Base-by-base conservation (phyloP, 2,113 vertebrate genomes). In the Pogona vitticeps region DNA sequence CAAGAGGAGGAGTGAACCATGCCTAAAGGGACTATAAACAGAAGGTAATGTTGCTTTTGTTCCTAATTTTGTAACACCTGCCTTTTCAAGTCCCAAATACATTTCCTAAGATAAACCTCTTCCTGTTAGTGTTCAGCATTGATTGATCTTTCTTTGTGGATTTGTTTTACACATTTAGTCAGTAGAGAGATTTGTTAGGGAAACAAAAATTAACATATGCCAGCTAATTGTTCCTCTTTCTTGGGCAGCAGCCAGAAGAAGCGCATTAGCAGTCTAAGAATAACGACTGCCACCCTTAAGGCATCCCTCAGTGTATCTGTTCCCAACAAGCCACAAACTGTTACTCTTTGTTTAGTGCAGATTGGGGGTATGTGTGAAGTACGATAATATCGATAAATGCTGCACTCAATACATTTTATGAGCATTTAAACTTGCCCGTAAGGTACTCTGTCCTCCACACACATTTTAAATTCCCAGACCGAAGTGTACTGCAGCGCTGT, bases 161-260 rank as follows among this genome's bases (percentile, higher is more conserved):
- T 97, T 97, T 97, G 97, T 97, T 97, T 97, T 97, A 97, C 97
- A 97, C 96, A 96, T 97, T 96, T 97, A 96, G 96, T 97, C 96
- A 97, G 97, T 96, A 96, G 96, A 97, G 97, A 97, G 97, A 97
- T 98, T 98, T 97, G 97, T 97, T 97, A 97, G 96, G 97, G 97
- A 97, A 97, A 97, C 97, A 97, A 96, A 97, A 98, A 97, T 97
- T 97, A 98, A 97, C 97, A 98, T 98, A 97, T 97, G 97, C 97
- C 96, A 97, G 97, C 97, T 98, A 98, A 98, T 98, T 98, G 97
- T 97, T 98, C 97, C 96, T 96, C 97, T 95, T 97, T 97, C 97
- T 97, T 98, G 97, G 97, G 97, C 95, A 96, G 96, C 96, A 96
- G 97, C 97, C 97, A 98, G 97, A 95, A 96, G 96, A 86, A 95